Evolutionary conservation across 2,888 invertebrate genomes (phyloP), one percentile per base, ranked within the genome.

Genomic region (Rapana venosa): DNA sequence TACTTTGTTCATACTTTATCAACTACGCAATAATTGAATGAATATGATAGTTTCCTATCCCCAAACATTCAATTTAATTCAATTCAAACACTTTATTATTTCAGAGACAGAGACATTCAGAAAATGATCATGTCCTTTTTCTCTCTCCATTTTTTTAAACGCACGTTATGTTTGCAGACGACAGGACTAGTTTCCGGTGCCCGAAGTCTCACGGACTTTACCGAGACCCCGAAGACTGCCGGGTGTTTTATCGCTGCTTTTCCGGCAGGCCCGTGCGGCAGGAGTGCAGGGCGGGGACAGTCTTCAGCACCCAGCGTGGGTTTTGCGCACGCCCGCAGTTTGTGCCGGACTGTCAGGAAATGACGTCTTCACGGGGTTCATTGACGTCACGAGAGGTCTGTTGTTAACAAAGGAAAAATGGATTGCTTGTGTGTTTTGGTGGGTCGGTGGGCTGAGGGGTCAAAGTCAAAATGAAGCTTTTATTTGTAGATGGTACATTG

Each of bases 241-340:
- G 88, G 13, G 36, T 89, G 66, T 92, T 91, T 88, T 91, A 90
- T 87, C 91, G 91, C 56, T 92, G 92, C 70, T 89, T 87, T 88
- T 74, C 90, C 58, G 90, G 91, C 36, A 83, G 87, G 4, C 87
- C 89, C 20, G 91, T 91, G 83, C 90, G 91, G 22, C 91, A 91
- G 56, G 30, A 83, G 26, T 91, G 91, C 32, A 87, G 87, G 87
- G 58, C 66, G 1, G 91, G 90, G 35, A 91, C 91, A 0, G 87
- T 88, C 8, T 91, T 89, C 79, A 91, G 90, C 85, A 13, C 84
- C 0, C 84, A 88, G 32, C 87, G 36, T 5, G 87, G 70, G 20
- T 70, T 87, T 4, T 91, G 91, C 85, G 90, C 91, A 8, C 90
- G 91, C 90, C 79, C 88, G 5, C 13, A 74, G 11, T 90, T 91